Conservation (phyloP, 2,888 invertebrate species). For the Apamea monoglypha region DNA sequence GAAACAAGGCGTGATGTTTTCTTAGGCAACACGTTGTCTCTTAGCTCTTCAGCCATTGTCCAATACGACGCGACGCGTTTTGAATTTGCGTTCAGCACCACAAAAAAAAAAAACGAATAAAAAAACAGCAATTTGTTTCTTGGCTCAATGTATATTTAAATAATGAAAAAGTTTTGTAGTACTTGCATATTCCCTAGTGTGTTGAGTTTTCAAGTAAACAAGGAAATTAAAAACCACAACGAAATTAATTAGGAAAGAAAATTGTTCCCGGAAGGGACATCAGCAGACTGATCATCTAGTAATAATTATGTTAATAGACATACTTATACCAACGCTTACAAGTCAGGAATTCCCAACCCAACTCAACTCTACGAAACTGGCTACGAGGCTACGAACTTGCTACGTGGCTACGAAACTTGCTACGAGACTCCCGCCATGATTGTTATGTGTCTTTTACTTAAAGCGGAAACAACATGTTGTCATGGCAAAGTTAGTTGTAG, state of each 20-base stretch:
- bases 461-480: slow-evolving; percentile 13
- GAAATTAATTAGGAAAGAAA: not conserved
- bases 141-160: not conserved
- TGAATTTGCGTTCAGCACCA: not conserved
- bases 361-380: slow-evolving; percentile 4
- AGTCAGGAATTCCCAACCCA: slow-evolving; percentile 8
- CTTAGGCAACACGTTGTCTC: not conserved
- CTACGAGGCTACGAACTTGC: slow-evolving; percentile 30
- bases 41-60: not conserved
- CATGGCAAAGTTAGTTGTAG: not conserved
- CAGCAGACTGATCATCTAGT: not conserved
- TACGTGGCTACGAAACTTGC: slow-evolving; percentile 29
- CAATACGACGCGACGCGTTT: not conserved
- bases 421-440: slow-evolving; percentile 14
- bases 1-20: too few relatives aligned
- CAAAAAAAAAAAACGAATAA: not conserved
- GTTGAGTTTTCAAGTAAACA: not conserved
- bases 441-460: slow-evolving; percentile 10
- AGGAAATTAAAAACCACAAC: not conserved
- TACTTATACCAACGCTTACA: slow-evolving; percentile 6
- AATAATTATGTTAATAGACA: slow-evolving; percentile 14
- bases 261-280: not conserved
- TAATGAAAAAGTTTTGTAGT: not conserved
- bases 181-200: not conserved
- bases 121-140: not conserved